Evolutionary conservation across 2,888 invertebrate genomes (phyloP), one percentile per base, ranked within the genome.

Genomic region (Girardia tigrina): DNA sequence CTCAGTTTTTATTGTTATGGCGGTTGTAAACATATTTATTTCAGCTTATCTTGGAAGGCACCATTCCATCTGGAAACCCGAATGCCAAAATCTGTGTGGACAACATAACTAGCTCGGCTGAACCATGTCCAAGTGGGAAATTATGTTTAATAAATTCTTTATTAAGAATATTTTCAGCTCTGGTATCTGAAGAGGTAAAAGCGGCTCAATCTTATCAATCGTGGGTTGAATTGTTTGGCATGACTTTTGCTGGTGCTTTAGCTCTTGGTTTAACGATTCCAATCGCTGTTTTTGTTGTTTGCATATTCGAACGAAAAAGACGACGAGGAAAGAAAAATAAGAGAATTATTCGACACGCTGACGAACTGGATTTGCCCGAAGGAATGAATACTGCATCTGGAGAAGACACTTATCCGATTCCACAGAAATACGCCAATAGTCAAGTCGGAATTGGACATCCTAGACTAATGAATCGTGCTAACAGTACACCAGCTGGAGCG

Each of bases 61-160:
- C 77, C 0, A 77, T 77, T 56, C 77, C 77, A 16, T 77, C 76
- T 8, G 76, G 76, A 20, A 72, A 77, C 23, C 77, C 77, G 27
- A 69, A 77, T 56, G 77, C 77, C 14, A 36, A 73, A 26, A 77
- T 77, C 29, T 77, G 77, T 29, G 77, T 77, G 23, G 77, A 77
- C 36, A 77, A 77, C 42, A 77, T 77, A 2, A 72, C 72, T 14
- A 77, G 71, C 26, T 77, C 74, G 23, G 36, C 72, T 27, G 76
- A 71, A 69, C 77, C 77, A 1, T 77, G 77, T 28, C 23, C 72
- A 36, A 29, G 76, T 76, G n/a, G n/a, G n/a, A 27, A 28, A 29
- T 75, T 74, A 23, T 8, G 6, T 29, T 28, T 71, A 28, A 71
- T 71, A 12, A n/a, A n/a, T n/a, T n/a, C n/a, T n/a, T n/a, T n/a